Conservation (phyloP, 2,888 invertebrate genomes). For the Sthenelais limicola region DNA sequence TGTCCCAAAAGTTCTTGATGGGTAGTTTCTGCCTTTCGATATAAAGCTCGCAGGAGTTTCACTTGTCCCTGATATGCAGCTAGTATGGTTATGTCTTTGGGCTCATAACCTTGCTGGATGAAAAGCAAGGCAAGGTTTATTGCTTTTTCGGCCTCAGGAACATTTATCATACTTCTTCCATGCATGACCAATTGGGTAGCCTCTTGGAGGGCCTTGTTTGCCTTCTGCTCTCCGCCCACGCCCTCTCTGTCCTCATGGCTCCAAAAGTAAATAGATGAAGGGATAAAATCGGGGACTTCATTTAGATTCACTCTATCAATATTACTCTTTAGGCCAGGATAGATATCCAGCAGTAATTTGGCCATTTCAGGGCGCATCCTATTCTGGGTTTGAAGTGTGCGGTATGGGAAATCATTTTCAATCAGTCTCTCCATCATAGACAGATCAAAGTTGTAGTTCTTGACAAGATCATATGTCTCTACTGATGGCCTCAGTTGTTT, state of each 20-base stretch:
- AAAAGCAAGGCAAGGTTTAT: slow-evolving; percentile 46
- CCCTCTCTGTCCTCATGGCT: slow-evolving; percentile 45
- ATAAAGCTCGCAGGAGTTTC: slow-evolving; percentile 31
- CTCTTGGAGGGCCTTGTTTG: too few species aligned
- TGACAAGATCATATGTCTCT: slow-evolving; percentile 42
- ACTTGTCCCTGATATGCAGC: slow-evolving; percentile 50
- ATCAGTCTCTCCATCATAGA: slow-evolving; percentile 51
- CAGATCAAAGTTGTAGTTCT: slow-evolving; percentile 46
- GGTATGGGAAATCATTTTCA: slow-evolving; percentile 43
- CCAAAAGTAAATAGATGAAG: slow-evolving; percentile 48
- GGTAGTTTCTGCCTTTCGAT: slow-evolving; percentile 31
- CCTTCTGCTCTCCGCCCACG: too few species aligned
- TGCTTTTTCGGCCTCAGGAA: slow-evolving; percentile 46
- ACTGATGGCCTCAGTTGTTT: slow-evolving; percentile 48
- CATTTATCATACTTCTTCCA: slow-evolving; percentile 45
- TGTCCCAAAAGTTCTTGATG: slow-evolving; percentile 19
- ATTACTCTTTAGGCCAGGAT: slow-evolving; percentile 45
- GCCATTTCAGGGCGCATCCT: slow-evolving; percentile 50
- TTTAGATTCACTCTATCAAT: slow-evolving; percentile 37
- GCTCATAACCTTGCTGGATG: slow-evolving; percentile 45
- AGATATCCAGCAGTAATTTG: slow-evolving; percentile 45
- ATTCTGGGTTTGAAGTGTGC: slow-evolving; percentile 45
- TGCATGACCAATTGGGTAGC: too few species aligned
- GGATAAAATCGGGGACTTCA: slow-evolving; percentile 34
- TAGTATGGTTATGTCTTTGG: slow-evolving; percentile 45